Evolutionary conservation across 2,797 vertebrate genomes (phyloP), one percentile per base, ranked within the genome.

Genomic region (Bucorvus abyssinicus): DNA sequence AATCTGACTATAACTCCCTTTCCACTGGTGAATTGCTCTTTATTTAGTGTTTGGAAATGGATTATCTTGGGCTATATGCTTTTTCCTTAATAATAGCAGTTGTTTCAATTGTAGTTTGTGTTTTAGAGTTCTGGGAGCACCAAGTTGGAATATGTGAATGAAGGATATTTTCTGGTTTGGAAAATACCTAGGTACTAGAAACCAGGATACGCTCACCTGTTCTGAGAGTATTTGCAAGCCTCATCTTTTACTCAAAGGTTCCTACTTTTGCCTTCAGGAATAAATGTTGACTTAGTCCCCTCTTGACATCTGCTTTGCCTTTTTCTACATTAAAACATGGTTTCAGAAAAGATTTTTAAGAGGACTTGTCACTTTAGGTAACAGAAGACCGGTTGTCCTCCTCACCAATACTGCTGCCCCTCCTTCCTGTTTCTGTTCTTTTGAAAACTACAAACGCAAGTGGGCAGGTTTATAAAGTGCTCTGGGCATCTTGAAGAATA

Each of bases 321-420:
- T 91, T 64, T 86, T 75, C 26, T 75, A 12, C 13, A 3, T 44
- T 67, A 73, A 67, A 78, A 59, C 12, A 45, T 52, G 2, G 3
- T 60, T 91, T 71, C 19, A 49, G 50, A 42, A 74, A 56, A 50
- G 23, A 8, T 18, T 52, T 14, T 57, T 60, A 77, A 59, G 10
- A 45, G 9, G 32, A 34, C 7, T 60, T 71, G 15, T 38, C 78
- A 64, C 5, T 77, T 70, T 21, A 81, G 15, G 19, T 52, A 32
- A 61, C 9, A 56, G 23, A 71, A 85, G 18, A n/a, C 1, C 32
- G 6, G 8, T 40, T 13, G 32, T 56, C 20, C 14, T 44, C 10
- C 4, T 3, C 23, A 14, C 14, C 15, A 18, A 29, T 5, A 7
- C 3, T 3, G 0, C 6, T 16, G 21, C 6, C 9, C 2, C 4